Percentiles rank a stretch among this genome's conserved stretches.
Conservation (phyloP, 1,140 invertebrate genomes). For the Atta colombica region DNA sequence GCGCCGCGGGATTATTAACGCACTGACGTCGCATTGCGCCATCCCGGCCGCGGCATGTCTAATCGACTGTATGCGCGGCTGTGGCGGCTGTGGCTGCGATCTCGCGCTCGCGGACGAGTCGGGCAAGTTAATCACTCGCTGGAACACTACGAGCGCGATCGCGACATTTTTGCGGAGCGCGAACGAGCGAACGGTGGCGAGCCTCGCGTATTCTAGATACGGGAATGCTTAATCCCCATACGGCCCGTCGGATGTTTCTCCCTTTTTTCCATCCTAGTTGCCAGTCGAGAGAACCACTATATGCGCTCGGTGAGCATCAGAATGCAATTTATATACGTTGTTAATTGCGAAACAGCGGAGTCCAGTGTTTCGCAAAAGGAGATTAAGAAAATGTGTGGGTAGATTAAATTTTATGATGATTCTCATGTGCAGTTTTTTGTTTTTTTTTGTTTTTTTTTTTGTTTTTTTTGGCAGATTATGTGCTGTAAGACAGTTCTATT, state of each 20-base stretch:
- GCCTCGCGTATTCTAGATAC: not conserved
- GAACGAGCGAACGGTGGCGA: not conserved
- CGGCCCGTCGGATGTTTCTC: not conserved
- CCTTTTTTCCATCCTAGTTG: slow-evolving; percentile 5
- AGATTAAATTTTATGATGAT: not conserved
- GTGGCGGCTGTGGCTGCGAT: slow-evolving; percentile 6
- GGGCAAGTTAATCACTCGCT: slow-evolving; percentile 58
- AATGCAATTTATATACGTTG: slow-evolving; percentile 45
- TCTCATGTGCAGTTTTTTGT: not conserved
- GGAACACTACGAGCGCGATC: slow-evolving; percentile 33
- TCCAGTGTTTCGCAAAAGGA: not conserved
- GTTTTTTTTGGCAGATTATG: not conserved
- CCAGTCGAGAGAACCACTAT: not conserved
- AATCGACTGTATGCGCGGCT: slow-evolving; percentile 25
- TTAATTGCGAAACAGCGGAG: slow-evolving; percentile 17
- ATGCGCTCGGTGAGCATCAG: slow-evolving; percentile 18
- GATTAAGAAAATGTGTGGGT: slow-evolving; percentile 3
- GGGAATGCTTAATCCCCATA: slow-evolving; percentile 33
- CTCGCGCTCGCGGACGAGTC: slow-evolving; percentile 14
- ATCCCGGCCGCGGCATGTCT: slow-evolving; percentile 35
- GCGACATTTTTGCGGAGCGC: slow-evolving; percentile 44
- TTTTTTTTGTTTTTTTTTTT: not conserved
- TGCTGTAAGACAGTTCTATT: not conserved
- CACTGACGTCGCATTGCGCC: slow-evolving; percentile 36
- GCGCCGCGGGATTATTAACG: slow-evolving; percentile 49